Base-by-base conservation (phyloP, 2,113 vertebrate species). In the Symphodus melops region DNA sequence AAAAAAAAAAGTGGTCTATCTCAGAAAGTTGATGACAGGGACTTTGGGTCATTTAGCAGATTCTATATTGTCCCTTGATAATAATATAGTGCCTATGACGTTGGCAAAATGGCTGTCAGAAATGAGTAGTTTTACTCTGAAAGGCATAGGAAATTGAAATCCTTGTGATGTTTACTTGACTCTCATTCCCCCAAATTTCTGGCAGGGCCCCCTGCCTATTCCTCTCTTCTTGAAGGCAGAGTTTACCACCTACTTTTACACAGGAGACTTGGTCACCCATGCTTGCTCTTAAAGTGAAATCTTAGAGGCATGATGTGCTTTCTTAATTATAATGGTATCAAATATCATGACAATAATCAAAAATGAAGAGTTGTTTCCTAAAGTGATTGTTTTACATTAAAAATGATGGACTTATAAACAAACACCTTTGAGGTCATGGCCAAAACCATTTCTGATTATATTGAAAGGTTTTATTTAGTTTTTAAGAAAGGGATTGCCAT, bases 181-280 rank as follows among this genome's bases (percentile, higher is more conserved):
- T 17, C 1, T 19, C 59, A 55, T 78, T 78, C 68, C 75, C 17
- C 75, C 17, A 72, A 23, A 9, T 63, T 25, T 76, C 66, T 52
- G 2, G 39, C 37, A 36, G n/a, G n/a, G 44, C 67, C 62, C 84
- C 68, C 28, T 14, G 21, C 13, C 54, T 25, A 21, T 48, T 87
- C 69, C 37, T 76, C 71, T 75, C 65, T 36, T 79, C 73, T 41
- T 66, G 64, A 59, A 83, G 84, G 81, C 69, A 55, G 61, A 78
- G 48, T 70, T 75, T 59, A 57, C 36, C 59, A 42, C 77, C 72
- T 81, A 85, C 82, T 83, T 91, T 87, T 90, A 84, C 83, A 87
- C 85, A 78, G 46, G 53, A 71, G 62, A 75, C 58, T 33, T n/a
- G 58, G 67, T 67, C 13, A 17, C 20, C 63, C 37, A n/a, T 48